Percentiles rank a stretch among this genome's conserved stretches.
These are phyloP conservation scores for Latrodectus elegans DNA, from an alignment of 2,888 invertebrate species.

Conservation along the genomic window DNA sequence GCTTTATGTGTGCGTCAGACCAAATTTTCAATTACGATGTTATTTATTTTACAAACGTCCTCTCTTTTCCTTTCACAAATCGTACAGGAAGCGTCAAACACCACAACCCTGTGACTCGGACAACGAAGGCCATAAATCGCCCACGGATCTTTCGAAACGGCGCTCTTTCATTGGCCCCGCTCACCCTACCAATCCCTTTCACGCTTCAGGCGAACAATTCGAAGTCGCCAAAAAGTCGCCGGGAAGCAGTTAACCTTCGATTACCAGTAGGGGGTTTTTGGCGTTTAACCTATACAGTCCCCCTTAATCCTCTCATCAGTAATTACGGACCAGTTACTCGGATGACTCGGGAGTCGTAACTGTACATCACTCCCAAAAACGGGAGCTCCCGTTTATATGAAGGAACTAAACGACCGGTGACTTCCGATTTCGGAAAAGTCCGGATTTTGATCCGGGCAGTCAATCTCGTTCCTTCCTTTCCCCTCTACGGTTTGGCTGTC, in stretches of 20 bases:
- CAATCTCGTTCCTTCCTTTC: constrained; percentile 56
- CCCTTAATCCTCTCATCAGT: constrained; percentile 68
- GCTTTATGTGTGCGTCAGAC: not conserved
- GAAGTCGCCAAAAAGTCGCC: constrained; percentile 63
- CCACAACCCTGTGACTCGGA: not conserved
- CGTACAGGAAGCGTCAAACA: not conserved
- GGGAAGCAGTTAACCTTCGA: constrained; percentile 67
- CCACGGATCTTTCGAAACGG: constrained; percentile 22
- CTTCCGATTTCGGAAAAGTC: constrained; percentile 65
- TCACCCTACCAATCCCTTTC: constrained; percentile 11
- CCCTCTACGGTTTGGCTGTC: constrained; percentile 12
- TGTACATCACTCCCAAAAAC: constrained; percentile 38
- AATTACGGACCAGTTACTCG: constrained; percentile 67
- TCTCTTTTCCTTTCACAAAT: not conserved
- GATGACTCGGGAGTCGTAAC: constrained; percentile 47
- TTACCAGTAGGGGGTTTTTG: constrained; percentile 51
- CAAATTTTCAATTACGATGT: not conserved
- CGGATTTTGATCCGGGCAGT: constrained; percentile 68
- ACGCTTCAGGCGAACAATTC: constrained; percentile 22
- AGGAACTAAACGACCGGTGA: constrained; percentile 61
- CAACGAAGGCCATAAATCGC: constrained; percentile 33
- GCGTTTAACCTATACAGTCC: constrained; percentile 60
- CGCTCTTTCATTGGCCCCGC: constrained; percentile 15
- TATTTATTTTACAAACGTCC: too few species aligned
- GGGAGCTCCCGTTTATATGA: constrained; percentile 25